Percentiles rank a stretch among this genome's conserved stretches.
Evolutionary conservation across 2,888 invertebrate species (phyloP).

Genomic region (Atethmia centrago): DNA sequence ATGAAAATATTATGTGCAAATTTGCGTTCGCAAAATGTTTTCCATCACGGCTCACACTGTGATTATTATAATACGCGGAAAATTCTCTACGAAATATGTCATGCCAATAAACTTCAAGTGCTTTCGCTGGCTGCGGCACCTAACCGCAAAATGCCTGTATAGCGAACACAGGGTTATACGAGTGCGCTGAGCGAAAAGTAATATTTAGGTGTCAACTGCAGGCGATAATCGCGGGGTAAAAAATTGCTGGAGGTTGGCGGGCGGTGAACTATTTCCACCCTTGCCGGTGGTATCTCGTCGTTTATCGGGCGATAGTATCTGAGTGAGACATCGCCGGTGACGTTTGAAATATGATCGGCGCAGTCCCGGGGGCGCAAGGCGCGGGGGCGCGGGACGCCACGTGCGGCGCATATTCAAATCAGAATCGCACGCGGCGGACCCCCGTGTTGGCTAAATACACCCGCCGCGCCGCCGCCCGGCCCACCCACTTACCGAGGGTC

Average conservation of each 20-base stretch:
- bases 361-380: constrained; percentile 87
- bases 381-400: constrained; percentile 86
- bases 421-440: constrained; percentile 89
- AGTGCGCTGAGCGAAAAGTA: constrained; percentile 83
- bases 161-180: constrained; percentile 73
- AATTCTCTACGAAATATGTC: constrained; percentile 78
- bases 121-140: constrained; percentile 74
- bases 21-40: constrained; percentile 57
- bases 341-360: constrained; percentile 91
- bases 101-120: constrained; percentile 84
- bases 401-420: constrained; percentile 91
- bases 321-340: constrained; percentile 91
- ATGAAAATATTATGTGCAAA: constrained; percentile 60
- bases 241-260: constrained; percentile 82
- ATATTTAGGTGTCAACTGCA: constrained; percentile 90
- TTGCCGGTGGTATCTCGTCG: constrained; percentile 84
- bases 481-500: constrained; percentile 90
- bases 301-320: constrained; percentile 90
- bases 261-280: constrained; percentile 87
- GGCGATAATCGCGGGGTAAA: constrained; percentile 89
- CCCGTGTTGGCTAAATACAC: constrained; percentile 91
- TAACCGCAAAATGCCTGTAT: constrained; percentile 84
- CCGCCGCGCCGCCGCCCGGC: constrained; percentile 84
- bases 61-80: constrained; percentile 72
- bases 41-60: constrained; percentile 69